Evolutionary conservation across 2,113 vertebrate species (phyloP).

Genomic region (Hyaena hyaena): DNA sequence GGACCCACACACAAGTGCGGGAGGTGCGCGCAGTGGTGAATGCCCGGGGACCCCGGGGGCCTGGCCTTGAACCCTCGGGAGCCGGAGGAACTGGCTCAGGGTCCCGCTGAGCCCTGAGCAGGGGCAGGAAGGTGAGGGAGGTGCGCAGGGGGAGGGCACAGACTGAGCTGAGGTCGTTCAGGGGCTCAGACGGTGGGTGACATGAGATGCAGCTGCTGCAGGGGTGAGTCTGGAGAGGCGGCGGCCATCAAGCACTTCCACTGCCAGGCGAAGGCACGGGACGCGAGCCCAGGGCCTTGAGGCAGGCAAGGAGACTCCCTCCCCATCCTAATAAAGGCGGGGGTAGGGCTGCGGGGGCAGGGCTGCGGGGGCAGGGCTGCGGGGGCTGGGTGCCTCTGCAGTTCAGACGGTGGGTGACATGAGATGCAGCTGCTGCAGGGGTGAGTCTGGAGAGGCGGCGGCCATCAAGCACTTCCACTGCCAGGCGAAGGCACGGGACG

Average conservation of each 20-base stretch:
- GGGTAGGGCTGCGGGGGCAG: neutral
- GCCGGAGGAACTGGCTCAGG: neutral
- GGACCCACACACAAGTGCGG: neutral
- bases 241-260: accelerated
- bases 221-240: no score
- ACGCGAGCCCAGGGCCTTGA: accelerated
- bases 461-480: accelerated
- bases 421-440: neutral
- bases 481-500: neutral
- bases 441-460: no score
- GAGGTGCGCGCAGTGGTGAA: accelerated
- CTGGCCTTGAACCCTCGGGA: neutral
- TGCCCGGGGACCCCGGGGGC: no score
- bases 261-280: neutral
- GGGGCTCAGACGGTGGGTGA: accelerated
- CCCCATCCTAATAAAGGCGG: neutral
- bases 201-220: accelerated
- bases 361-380: no score
- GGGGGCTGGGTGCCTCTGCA: no score
- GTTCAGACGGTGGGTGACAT: accelerated
- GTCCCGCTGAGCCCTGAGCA: neutral
- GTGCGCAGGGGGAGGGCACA: accelerated
- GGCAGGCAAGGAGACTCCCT: accelerated
- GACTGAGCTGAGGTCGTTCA: neutral
- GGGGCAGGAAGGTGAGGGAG: neutral